Evolutionary conservation across 2,888 invertebrate species (phyloP).

Genomic region (Andrena praecox): DNA sequence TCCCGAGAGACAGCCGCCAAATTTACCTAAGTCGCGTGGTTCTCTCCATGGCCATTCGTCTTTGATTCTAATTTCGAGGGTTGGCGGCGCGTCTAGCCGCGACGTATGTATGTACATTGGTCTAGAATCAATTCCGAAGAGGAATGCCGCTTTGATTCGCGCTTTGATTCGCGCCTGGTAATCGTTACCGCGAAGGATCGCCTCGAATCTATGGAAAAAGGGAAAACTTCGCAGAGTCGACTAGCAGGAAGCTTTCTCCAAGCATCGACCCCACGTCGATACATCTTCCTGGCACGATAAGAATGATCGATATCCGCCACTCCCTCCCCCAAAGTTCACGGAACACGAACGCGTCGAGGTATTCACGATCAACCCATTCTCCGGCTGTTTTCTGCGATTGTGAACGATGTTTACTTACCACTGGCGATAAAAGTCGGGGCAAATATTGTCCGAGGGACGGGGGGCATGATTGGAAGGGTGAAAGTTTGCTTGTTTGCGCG

Average conservation of each 20-base stretch:
- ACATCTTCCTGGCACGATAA: too few relatives aligned
- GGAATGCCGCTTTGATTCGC: not conserved
- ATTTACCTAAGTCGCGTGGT: slow-evolving; percentile 25
- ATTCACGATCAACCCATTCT: slow-evolving; percentile 15
- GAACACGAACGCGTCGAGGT: not conserved
- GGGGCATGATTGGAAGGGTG: slow-evolving; percentile 34
- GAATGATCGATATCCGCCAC: not conserved
- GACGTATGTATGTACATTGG: not conserved
- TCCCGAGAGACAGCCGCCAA: slow-evolving; percentile 57
- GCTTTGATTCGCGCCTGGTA: not conserved
- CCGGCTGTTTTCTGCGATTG: slow-evolving; percentile 27
- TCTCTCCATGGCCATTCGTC: slow-evolving; percentile 11
- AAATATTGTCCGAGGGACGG: slow-evolving; percentile 45
- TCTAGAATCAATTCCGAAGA: slow-evolving; percentile 10
- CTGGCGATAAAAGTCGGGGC: not conserved
- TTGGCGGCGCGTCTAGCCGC: not conserved
- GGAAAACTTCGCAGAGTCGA: not conserved
- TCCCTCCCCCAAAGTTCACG: not conserved
- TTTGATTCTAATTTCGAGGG: slow-evolving; percentile 20
- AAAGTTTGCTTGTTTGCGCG: slow-evolving; percentile 32
- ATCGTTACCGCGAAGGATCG: not conserved
- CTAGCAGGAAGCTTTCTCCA: too few relatives aligned
- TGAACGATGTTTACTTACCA: slow-evolving; percentile 31
- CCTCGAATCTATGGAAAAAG: not conserved
- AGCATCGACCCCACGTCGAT: too few relatives aligned